Base-by-base conservation (phyloP, 1,140 invertebrate species). In the Rhyzopertha dominica region DNA sequence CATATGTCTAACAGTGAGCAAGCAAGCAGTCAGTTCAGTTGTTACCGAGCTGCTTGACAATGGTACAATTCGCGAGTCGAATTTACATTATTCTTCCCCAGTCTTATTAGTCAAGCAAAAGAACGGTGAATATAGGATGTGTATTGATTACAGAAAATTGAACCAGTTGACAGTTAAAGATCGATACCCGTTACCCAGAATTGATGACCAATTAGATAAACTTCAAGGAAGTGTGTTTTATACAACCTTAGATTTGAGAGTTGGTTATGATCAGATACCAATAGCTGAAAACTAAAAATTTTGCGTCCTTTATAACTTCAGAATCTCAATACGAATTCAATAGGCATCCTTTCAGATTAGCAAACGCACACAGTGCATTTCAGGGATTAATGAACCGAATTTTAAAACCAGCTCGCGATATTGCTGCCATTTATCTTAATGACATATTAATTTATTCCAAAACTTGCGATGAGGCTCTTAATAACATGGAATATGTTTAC, bases 151-250 rank as follows among this genome's bases (percentile, higher is more conserved):
- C 22, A 16, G 60, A 1, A 48, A 49, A 1, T 38, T 61, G 12
- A 62, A 62, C 41, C 25, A 43, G 16, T 53, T 52, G 28, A 61
- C 56, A 9, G 49, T 49, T 13, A 59, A 57, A 25, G 52, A 58
- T 22, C 42, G 45, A 16, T 59, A 52, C 24, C 58, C 59, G 3
- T 13, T 39, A 9, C 47, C 51, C 3, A 0, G 29, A 58, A 75
- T 61, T 62, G 69, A 31, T 34, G 58, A 28, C 36, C 58, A 16
- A 51, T 68, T 43, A 47, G 75, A 45, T 73, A 65, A 47, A 47
- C 52, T 62, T 14, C 23, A 36, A 22, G 61, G 54, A 5, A 54
- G 52, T 10, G 49, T 14, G 13, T 62, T 37, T 43, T 67, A 55
- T 43, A 59, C 28, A 41, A 59, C 34, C 39, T 54, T 59, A 25